phyloP scores from a whole-genome alignment of 2,888 invertebrate species.

The Sturmia bella region DNA sequence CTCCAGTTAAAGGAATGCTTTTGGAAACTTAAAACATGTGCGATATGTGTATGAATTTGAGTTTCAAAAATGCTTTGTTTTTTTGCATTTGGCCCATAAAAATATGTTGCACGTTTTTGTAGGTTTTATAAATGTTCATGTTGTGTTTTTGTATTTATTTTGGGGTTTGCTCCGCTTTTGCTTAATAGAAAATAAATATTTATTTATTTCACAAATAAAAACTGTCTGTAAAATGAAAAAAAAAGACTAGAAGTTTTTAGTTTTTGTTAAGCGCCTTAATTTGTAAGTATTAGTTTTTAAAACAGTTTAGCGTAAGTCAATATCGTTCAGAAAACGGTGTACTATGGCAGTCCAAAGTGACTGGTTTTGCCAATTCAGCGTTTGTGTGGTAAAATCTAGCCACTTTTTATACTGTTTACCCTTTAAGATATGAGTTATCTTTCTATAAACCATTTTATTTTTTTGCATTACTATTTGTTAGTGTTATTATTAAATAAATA shows the following conservation, averaged over 20 bases:
- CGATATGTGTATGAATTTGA: not conserved
- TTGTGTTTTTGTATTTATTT: constrained; percentile 3
- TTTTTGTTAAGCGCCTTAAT: constrained; percentile 22
- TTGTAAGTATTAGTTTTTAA: not conserved
- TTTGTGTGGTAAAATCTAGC: too few species aligned
- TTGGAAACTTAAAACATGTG: not conserved
- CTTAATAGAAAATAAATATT: constrained; percentile 32
- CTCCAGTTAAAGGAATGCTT: not conserved
- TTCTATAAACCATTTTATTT: too few species aligned
- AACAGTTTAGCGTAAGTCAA: not conserved
- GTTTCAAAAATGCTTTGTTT: not conserved
- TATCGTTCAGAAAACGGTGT: too few species aligned
- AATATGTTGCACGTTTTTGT: constrained; percentile 25
- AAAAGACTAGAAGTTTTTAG: not conserved
- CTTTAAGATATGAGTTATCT: too few species aligned
- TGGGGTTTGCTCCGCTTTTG: constrained; percentile 14
- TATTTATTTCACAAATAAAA: constrained; percentile 39
- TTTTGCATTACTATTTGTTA: too few species aligned
- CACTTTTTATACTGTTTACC: too few species aligned
- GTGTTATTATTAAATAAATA: too few species aligned
- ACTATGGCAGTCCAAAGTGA: too few species aligned
- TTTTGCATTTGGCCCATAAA: constrained; percentile 53
- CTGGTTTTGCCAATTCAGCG: too few species aligned
- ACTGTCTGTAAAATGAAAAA: not conserved
- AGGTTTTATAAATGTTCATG: constrained; percentile 8